phyloP scores from a whole-genome alignment of 2,113 vertebrate genomes.

The Gyps fulvus region DNA sequence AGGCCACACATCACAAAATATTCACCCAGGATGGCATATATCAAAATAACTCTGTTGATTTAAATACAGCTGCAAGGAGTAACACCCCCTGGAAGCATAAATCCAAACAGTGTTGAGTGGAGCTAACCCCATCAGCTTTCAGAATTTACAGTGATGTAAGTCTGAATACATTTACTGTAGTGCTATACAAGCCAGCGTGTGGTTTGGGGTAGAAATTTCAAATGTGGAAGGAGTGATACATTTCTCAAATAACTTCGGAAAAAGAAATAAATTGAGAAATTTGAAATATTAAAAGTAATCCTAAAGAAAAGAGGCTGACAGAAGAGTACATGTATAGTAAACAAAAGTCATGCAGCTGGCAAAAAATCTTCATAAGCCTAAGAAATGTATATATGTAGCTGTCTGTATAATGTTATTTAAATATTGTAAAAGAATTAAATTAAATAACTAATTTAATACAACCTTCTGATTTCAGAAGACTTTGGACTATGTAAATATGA shows the following conservation, averaged over 20 bases:
- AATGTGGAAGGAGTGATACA: not conserved
- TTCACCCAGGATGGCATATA: not conserved
- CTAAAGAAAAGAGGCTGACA: not conserved
- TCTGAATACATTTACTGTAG: not conserved
- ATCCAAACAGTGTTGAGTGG: not conserved
- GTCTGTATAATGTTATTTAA: not conserved
- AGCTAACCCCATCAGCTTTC: not conserved
- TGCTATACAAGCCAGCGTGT: rapidly evolving
- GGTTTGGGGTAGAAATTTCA: not conserved
- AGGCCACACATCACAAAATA: not conserved
- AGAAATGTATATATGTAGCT: not conserved
- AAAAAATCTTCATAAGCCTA: not conserved
- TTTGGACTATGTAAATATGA: not conserved
- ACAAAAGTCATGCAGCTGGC: not conserved
- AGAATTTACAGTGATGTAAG: not conserved
- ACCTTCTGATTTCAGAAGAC: not conserved
- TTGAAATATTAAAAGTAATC: not conserved
- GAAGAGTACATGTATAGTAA: not conserved
- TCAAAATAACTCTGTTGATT: not conserved
- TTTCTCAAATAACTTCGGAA: not conserved
- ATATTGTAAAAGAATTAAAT: not conserved
- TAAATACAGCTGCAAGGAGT: not conserved
- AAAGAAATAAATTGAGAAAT: not conserved
- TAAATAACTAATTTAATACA: not conserved
- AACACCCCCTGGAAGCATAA: not conserved